phyloP scores from a whole-genome alignment of 2,113 vertebrate genomes.

The Varanus komodoensis region DNA sequence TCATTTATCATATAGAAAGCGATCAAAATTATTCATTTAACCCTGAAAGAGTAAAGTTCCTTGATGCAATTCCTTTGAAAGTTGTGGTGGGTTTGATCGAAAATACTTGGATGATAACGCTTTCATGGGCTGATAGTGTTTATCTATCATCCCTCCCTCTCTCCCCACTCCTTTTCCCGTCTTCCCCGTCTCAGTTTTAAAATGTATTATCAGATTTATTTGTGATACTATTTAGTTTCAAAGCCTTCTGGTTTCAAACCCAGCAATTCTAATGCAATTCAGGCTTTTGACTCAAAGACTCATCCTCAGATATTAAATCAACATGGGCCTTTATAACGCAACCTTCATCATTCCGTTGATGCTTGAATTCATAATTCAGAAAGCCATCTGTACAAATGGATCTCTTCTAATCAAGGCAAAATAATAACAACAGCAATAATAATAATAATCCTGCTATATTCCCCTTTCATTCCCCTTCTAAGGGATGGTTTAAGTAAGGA shows the following conservation, averaged over 20 bases:
- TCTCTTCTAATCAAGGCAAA: conserved; percentile 64
- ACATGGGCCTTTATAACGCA: conserved; percentile 70
- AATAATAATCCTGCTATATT: conserved; percentile 28
- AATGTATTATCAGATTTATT: conserved; percentile 75
- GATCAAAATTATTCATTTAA: conserved; percentile 64
- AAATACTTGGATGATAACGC: conserved; percentile 63
- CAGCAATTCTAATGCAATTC: conserved; percentile 66
- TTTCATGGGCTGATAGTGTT: conserved; percentile 71
- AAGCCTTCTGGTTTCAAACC: conserved; percentile 68
- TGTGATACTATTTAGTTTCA: conserved; percentile 73
- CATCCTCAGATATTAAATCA: conserved; percentile 75
- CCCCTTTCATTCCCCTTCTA: neutral
- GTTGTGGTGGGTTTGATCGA: conserved; percentile 67
- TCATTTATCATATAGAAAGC: conserved; percentile 57
- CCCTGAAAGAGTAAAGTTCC: conserved; percentile 58
- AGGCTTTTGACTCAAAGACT: conserved; percentile 70
- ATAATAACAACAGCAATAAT: neutral
- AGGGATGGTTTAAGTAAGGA: neutral
- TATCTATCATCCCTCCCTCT: conserved; percentile 50
- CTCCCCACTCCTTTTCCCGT: neutral
- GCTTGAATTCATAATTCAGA: conserved; percentile 73
- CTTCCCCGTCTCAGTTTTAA: conserved; percentile 62
- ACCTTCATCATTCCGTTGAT: conserved; percentile 69
- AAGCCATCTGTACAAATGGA: conserved; percentile 66
- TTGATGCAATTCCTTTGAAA: conserved; percentile 69